Evolutionary conservation across 2,888 invertebrate genomes (phyloP).

Genomic region (Eumacrocentrus americanus): DNA sequence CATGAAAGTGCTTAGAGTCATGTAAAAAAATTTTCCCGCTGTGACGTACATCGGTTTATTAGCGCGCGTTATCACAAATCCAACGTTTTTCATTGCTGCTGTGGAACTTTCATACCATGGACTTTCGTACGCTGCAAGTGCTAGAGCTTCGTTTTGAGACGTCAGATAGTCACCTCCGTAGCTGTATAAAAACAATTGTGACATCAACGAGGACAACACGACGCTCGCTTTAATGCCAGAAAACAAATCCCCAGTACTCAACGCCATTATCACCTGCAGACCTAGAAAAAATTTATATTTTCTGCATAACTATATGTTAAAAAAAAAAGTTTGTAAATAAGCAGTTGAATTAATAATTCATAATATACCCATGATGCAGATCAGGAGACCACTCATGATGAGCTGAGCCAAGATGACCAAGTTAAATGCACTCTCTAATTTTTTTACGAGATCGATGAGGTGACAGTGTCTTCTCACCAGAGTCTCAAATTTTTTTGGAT

Average conservation of each 20-base stretch:
- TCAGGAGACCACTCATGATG: conserved; percentile 38
- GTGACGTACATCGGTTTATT: conserved; percentile 41
- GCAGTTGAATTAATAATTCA: neutral
- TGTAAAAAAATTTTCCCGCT: conserved; percentile 46
- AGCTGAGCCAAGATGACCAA: conserved; percentile 41
- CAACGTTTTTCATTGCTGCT: conserved; percentile 34
- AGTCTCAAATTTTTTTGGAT: conserved; percentile 15
- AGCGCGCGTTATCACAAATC: conserved; percentile 42
- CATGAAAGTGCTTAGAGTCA: conserved; percentile 48
- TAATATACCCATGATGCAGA: conserved; percentile 41
- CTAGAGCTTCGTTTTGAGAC: conserved; percentile 36
- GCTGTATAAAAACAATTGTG: conserved; percentile 46
- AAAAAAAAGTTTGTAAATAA: too few relatives aligned
- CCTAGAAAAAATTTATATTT: too few relatives aligned
- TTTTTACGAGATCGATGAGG: conserved; percentile 35
- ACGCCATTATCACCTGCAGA: conserved; percentile 41
- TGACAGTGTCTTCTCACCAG: conserved; percentile 36
- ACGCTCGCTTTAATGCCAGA: conserved; percentile 41
- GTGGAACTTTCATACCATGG: conserved; percentile 42
- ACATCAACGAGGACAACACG: conserved; percentile 40
- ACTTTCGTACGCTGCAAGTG: conserved; percentile 39
- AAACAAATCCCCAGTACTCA: conserved; percentile 38
- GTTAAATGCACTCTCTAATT: conserved; percentile 37
- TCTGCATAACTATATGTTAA: too few relatives aligned
- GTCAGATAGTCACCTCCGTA: conserved; percentile 47